These are phyloP conservation scores for Neopipo cinnamomea DNA, from an alignment of 2,113 vertebrate species.

Conservation along the genomic window DNA sequence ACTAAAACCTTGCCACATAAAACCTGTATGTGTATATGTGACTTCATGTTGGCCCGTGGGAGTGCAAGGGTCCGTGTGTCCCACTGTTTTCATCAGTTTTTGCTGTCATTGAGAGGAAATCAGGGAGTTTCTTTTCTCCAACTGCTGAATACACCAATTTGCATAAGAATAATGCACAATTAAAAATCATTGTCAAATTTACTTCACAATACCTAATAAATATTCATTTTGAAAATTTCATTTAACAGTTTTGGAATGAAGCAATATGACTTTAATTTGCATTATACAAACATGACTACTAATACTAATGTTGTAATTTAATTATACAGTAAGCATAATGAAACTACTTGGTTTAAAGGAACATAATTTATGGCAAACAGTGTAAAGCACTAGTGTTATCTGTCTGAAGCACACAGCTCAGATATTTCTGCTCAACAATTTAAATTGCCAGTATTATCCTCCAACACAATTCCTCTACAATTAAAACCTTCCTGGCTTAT, in stretches of 20 bases:
- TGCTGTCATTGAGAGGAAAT: background rate
- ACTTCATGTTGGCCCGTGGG: background rate
- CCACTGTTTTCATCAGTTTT: background rate
- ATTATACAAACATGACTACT: constrained; percentile 2
- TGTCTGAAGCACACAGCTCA: constrained; percentile 22
- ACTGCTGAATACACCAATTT: background rate
- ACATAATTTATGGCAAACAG: background rate
- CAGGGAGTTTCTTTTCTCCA: background rate
- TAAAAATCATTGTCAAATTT: constrained; percentile 25
- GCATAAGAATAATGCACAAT: constrained; percentile 26
- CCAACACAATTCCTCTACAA: background rate
- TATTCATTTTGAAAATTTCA: constrained; percentile 44
- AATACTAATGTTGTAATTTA: constrained; percentile 27
- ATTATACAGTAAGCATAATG: constrained; percentile 26
- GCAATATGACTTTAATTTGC: background rate
- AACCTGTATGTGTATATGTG: fast-evolving
- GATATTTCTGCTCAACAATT: constrained; percentile 4
- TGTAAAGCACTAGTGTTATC: constrained; percentile 12
- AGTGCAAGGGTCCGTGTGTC: background rate
- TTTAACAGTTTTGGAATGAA: constrained; percentile 28
- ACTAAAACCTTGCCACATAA: background rate
- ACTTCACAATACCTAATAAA: constrained; percentile 32
- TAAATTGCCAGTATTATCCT: background rate
- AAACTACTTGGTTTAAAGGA: constrained; percentile 17
- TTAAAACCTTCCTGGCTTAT: background rate